A percentile compares a stretch with the other conserved stretches of the same genome.
These are phyloP conservation scores for Podiceps cristatus DNA, from an alignment of 2,113 vertebrate species.

Conservation along the genomic window DNA sequence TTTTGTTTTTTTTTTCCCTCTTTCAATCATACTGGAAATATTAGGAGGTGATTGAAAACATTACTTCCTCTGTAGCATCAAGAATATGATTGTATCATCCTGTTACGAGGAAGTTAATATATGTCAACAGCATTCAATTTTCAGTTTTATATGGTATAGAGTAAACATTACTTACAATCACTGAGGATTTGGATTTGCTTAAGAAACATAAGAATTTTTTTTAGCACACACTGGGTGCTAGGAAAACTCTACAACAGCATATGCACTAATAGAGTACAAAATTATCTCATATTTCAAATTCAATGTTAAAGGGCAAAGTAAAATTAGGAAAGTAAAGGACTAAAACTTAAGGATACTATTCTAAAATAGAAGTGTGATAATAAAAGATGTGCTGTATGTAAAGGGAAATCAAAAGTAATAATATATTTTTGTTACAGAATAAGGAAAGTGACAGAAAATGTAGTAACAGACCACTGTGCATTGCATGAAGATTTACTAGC, in stretches of 20 bases:
- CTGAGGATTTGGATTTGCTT: neutral
- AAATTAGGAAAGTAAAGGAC: neutral
- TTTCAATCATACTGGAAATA: neutral
- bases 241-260: neutral
- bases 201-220: neutral
- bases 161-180: neutral
- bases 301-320: neutral
- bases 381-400: neutral
- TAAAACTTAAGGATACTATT: neutral
- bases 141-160: neutral
- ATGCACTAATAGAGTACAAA: neutral
- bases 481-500: neutral
- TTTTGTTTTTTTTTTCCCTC: neutral
- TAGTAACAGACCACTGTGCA: neutral
- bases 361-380: neutral
- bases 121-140: neutral
- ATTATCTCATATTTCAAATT: neutral
- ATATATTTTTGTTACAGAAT: neutral
- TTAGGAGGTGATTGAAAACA: neutral
- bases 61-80: neutral
- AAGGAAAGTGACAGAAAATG: neutral
- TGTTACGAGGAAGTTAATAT: neutral
- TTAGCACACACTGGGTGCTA: neutral
- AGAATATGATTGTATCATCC: neutral
- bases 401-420: neutral